Conservation (phyloP, 2,888 invertebrate genomes). For the Thyatira batis region DNA sequence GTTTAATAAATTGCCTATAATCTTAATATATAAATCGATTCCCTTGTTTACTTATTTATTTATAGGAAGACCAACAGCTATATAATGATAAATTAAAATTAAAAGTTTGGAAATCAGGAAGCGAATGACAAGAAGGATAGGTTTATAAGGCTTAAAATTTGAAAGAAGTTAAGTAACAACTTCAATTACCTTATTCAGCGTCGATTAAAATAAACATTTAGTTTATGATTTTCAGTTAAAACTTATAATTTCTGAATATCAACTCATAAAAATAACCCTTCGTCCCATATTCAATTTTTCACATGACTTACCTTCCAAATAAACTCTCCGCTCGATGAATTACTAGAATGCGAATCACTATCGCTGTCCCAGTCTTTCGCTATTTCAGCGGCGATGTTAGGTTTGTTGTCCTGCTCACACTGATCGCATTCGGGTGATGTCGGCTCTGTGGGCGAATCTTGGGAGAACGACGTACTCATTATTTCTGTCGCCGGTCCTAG, state of each 20-base stretch:
- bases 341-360: constrained; percentile 83
- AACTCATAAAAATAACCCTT: constrained; percentile 1
- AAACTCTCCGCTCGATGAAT: constrained; percentile 89
- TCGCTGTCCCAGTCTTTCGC: constrained; percentile 88
- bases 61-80: too few relatives aligned
- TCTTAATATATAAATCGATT: too few relatives aligned
- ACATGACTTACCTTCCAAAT: constrained; percentile 86
- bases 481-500: constrained; percentile 71
- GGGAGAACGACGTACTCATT: constrained; percentile 75
- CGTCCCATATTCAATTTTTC: not conserved
- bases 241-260: not conserved
- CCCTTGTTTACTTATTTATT: too few relatives aligned
- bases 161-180: too few relatives aligned
- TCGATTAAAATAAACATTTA: too few relatives aligned
- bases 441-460: constrained; percentile 75
- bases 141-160: too few relatives aligned
- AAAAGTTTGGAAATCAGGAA: too few relatives aligned
- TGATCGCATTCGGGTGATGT: constrained; percentile 59
- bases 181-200: too few relatives aligned
- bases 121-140: too few relatives aligned
- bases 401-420: constrained; percentile 59
- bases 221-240: too few relatives aligned
- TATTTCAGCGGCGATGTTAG: constrained; percentile 63
- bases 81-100: too few relatives aligned
- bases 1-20: too few relatives aligned